A percentile compares a stretch with the other conserved stretches of the same genome.
Conservation (phyloP, 2,113 vertebrate genomes). For the Gymnorhina tibicen region DNA sequence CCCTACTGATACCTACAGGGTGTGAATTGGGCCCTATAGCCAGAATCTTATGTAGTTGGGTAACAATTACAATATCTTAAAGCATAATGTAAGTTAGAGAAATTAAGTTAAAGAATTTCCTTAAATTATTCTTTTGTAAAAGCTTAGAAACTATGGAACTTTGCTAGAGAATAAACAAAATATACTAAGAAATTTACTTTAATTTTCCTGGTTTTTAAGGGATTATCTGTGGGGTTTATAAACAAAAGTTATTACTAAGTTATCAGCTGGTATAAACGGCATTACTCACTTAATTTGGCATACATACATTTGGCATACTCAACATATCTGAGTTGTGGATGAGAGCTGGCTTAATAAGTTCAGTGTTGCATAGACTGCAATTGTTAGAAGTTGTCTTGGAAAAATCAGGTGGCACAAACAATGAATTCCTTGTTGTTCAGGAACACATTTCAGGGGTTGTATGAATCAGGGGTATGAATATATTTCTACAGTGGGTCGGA, state of each 20-base stretch:
- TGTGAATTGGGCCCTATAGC: accelerated
- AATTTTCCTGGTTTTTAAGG: neutral
- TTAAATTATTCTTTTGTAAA: neutral
- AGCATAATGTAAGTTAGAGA: neutral
- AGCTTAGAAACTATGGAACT: neutral
- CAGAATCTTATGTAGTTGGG: neutral
- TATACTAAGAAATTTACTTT: neutral
- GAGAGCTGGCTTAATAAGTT: neutral
- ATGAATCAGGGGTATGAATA: neutral
- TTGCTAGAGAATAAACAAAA: neutral
- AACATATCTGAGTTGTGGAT: neutral
- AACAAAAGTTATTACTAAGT: neutral
- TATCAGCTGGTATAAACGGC: neutral
- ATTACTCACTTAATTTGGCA: neutral
- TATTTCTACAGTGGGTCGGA: neutral
- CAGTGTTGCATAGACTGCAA: neutral
- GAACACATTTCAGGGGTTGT: neutral
- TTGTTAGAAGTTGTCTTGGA: neutral
- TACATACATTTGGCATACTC: no score
- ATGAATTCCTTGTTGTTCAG: neutral
- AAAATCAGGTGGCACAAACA: neutral
- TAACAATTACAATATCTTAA: neutral
- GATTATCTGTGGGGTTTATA: neutral
- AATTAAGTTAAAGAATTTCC: neutral
- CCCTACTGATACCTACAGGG: neutral